Conservation (phyloP, 2,797 vertebrate species). For the Anguilla obscura region DNA sequence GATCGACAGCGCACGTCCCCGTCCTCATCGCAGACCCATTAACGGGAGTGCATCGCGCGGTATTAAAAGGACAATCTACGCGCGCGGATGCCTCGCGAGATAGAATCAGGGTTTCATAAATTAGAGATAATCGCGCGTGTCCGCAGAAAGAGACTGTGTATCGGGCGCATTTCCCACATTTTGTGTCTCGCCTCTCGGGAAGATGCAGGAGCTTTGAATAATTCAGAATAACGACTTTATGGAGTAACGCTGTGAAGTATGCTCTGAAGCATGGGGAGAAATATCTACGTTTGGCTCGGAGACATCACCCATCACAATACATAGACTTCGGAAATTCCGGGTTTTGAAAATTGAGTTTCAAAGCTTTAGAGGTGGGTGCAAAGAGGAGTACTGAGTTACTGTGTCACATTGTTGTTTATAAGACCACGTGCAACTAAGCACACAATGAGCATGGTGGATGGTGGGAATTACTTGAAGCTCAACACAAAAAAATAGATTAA, state of each 20-base stretch:
- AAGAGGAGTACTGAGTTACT: no score
- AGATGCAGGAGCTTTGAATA: slow-evolving; percentile 12
- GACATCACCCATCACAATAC: neutral
- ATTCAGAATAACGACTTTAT: neutral
- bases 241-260: neutral
- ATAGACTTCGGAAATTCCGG: no score
- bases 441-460: no score
- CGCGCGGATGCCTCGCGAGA: neutral
- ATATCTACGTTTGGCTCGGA: neutral
- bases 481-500: no score
- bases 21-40: neutral
- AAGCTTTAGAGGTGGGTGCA: no score
- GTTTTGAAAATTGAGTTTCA: no score
- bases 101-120: neutral
- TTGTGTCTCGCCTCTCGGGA: neutral
- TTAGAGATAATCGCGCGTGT: neutral
- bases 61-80: neutral
- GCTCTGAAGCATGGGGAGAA: neutral
- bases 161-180: neutral
- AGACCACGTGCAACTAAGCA: no score
- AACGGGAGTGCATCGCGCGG: neutral
- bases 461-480: no score
- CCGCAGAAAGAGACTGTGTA: neutral
- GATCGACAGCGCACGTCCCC: neutral
- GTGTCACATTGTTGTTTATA: no score